These are phyloP conservation scores for Chelmon rostratus DNA, from an alignment of 2,797 vertebrate species.

Conservation along the genomic window DNA sequence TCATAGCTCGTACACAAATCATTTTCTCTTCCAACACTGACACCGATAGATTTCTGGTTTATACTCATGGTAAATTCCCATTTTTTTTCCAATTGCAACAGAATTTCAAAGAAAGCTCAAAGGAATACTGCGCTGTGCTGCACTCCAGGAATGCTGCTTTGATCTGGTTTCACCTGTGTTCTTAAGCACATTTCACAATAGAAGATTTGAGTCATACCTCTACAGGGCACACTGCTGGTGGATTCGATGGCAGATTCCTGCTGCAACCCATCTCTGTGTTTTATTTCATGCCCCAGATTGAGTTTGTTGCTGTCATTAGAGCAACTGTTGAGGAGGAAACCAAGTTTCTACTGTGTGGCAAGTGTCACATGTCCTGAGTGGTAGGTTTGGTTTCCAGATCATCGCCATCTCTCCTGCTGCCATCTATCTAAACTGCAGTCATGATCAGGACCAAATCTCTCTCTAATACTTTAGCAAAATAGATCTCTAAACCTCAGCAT, in stretches of 20 bases:
- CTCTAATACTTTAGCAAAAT: neutral
- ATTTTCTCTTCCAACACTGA: constrained; percentile 2
- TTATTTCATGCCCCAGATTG: constrained; percentile 54
- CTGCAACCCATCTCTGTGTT: constrained; percentile 55
- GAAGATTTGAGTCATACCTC: constrained; percentile 59
- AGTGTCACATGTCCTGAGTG: constrained; percentile 8
- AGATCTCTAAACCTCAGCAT: too few species aligned
- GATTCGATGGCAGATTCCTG: constrained; percentile 53
- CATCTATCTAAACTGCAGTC: neutral
- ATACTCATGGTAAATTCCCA: neutral
- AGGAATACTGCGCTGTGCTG: constrained; percentile 24
- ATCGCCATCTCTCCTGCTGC: neutral
- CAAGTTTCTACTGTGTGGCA: constrained; percentile 19
- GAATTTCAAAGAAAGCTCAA: constrained; percentile 32
- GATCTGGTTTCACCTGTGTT: constrained; percentile 64
- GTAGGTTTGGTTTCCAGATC: constrained; percentile 21
- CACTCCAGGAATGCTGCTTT: constrained; percentile 51
- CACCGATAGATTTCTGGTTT: neutral
- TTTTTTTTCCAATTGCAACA: constrained; percentile 8
- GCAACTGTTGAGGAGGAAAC: constrained; percentile 36
- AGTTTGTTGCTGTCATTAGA: constrained; percentile 60
- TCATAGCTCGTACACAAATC: neutral
- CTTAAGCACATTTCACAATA: constrained; percentile 62
- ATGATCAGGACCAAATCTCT: neutral
- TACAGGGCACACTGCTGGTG: constrained; percentile 63